Percentiles rank a stretch among this genome's conserved stretches.
Conservation (phyloP, 2,888 invertebrate species). For the Anaspis maculata region DNA sequence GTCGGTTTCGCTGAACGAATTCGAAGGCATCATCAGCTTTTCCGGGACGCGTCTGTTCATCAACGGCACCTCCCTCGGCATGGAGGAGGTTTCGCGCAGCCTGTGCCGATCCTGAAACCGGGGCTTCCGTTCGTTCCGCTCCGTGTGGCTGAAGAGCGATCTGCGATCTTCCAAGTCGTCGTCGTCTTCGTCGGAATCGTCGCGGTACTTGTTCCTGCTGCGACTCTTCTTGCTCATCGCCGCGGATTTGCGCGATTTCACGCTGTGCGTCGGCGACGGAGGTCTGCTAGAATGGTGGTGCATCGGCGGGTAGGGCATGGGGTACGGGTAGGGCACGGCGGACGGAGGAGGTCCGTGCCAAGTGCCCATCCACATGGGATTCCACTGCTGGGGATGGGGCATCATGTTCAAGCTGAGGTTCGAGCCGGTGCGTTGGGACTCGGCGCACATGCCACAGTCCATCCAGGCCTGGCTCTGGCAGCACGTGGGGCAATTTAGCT, state of each 20-base stretch:
- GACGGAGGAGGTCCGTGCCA: slow-evolving; percentile 39
- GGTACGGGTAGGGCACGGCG: slow-evolving; percentile 35
- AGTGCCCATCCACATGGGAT: slow-evolving; percentile 44
- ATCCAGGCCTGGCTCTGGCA: slow-evolving; percentile 38
- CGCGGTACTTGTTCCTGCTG: slow-evolving; percentile 41
- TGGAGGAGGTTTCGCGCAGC: slow-evolving; percentile 31
- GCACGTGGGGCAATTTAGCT: slow-evolving; percentile 54
- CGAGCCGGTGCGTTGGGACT: slow-evolving; percentile 41
- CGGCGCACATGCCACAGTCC: slow-evolving; percentile 36
- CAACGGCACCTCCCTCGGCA: slow-evolving; percentile 31
- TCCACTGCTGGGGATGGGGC: slow-evolving; percentile 34
- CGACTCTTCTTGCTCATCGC: slow-evolving; percentile 49
- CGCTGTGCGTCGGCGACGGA: slow-evolving; percentile 59
- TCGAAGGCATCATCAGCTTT: slow-evolving; percentile 25
- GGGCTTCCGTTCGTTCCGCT: slow-evolving; percentile 12
- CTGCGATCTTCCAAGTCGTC: slow-evolving; percentile 38
- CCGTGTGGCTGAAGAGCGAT: slow-evolving; percentile 18
- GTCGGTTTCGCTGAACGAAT: slow-evolving; percentile 31
- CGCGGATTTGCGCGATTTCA: slow-evolving; percentile 63
- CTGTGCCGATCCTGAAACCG: no score
- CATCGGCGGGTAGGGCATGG: slow-evolving; percentile 40
- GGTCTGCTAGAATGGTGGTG: slow-evolving; percentile 57
- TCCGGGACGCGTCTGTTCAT: slow-evolving; percentile 25
- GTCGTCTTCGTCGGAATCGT: slow-evolving; percentile 45
- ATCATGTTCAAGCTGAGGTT: slow-evolving; percentile 48